Conservation (phyloP, 2,797 vertebrate genomes). For the Podarcis siculus region DNA sequence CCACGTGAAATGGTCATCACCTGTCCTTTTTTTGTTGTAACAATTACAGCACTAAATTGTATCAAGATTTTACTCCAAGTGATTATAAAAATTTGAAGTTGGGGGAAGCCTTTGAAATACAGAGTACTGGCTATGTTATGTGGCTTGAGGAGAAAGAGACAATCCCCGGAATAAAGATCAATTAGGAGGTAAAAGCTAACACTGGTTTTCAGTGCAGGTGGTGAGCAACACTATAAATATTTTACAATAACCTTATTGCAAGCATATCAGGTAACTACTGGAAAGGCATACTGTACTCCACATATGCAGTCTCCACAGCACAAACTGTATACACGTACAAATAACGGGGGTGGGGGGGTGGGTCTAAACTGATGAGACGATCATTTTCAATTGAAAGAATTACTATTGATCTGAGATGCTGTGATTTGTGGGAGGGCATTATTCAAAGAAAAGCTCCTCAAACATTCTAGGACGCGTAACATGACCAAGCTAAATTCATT, state of each 20-base stretch:
- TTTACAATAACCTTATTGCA: background rate
- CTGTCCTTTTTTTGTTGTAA: too few species aligned
- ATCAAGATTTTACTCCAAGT: background rate
- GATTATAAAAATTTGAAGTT: background rate
- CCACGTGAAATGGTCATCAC: too few species aligned
- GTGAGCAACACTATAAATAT: background rate
- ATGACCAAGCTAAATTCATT: background rate
- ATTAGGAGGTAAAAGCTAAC: background rate
- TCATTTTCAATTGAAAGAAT: background rate
- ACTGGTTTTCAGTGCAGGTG: constrained; percentile 20
- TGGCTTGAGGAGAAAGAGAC: background rate
- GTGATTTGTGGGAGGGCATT: background rate
- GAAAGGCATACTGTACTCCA: constrained; percentile 14
- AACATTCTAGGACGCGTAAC: background rate
- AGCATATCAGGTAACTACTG: constrained; percentile 6
- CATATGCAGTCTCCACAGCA: background rate
- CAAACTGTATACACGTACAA: background rate
- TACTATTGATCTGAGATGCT: too few species aligned
- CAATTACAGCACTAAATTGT: background rate
- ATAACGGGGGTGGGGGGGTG: background rate
- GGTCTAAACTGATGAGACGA: background rate
- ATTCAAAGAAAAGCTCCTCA: background rate
- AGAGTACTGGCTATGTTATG: background rate
- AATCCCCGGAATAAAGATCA: background rate
- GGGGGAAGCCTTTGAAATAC: too few species aligned